These are phyloP conservation scores for Apamea sordens DNA, from an alignment of 2,888 invertebrate species.

Conservation along the genomic window DNA sequence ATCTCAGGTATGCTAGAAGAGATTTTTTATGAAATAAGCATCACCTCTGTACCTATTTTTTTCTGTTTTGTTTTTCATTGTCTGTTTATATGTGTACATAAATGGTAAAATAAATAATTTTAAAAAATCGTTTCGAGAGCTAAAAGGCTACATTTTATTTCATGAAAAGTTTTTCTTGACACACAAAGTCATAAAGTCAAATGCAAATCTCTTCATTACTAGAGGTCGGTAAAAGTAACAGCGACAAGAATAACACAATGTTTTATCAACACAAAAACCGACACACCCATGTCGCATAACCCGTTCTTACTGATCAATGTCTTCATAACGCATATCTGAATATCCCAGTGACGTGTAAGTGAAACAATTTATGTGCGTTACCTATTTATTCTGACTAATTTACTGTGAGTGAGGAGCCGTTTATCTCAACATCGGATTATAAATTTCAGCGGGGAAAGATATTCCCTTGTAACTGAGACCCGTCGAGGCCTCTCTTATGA, in stretches of 20 bases:
- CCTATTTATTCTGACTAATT: slow-evolving; percentile 78
- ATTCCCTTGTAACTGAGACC: slow-evolving; percentile 76
- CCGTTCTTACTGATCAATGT: slow-evolving; percentile 78
- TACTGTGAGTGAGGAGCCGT: slow-evolving; percentile 76
- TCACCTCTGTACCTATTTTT: too few relatives aligned
- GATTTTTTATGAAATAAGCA: too few relatives aligned
- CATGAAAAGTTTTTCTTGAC: not conserved
- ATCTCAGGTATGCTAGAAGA: too few relatives aligned
- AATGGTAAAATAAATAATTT: too few relatives aligned
- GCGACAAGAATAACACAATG: slow-evolving; percentile 33
- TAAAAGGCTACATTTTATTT: not conserved
- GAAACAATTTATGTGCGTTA: slow-evolving; percentile 71
- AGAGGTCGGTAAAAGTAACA: slow-evolving; percentile 55
- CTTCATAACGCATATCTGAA: slow-evolving; percentile 78
- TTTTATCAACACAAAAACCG: slow-evolving; percentile 55
- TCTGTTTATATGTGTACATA: too few relatives aligned
- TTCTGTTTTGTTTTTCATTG: too few relatives aligned
- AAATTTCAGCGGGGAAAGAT: slow-evolving; percentile 70
- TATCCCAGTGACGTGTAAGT: slow-evolving; percentile 68
- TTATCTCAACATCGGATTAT: slow-evolving; percentile 73
- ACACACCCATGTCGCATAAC: slow-evolving; percentile 64
- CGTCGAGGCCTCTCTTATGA: slow-evolving; percentile 71
- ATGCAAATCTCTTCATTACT: slow-evolving; percentile 52
- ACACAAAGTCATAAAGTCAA: slow-evolving; percentile 22
- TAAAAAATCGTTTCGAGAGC: not conserved